Evolutionary conservation across 2,797 vertebrate genomes (phyloP).

Genomic region (Tinamus major): DNA sequence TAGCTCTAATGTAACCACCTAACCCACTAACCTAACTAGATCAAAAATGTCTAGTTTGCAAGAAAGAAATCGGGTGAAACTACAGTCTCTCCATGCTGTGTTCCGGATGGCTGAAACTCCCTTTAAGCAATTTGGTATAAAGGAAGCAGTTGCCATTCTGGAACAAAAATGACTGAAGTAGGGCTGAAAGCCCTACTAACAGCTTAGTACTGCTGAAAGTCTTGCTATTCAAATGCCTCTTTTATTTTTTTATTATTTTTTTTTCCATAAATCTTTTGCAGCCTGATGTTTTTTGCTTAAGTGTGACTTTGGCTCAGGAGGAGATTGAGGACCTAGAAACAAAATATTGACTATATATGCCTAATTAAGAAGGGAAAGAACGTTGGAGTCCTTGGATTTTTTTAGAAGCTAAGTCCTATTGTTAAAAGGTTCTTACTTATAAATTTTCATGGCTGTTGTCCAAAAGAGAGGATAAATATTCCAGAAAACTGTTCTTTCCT

Average conservation of each 20-base stretch:
- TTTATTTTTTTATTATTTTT: background rate
- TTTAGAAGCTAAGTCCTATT: background rate
- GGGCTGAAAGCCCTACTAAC: background rate
- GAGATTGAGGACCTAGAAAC: background rate
- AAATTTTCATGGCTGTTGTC: background rate
- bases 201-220: background rate
- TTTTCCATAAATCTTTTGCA: background rate
- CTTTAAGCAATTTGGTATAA: background rate
- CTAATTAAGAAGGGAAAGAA: background rate
- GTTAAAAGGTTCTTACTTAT: background rate
- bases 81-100: background rate
- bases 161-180: background rate
- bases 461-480: background rate
- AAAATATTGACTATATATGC: background rate
- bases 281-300: background rate
- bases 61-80: constrained; percentile 22
- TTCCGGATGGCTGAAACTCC: constrained; percentile 1
- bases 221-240: background rate
- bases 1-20: background rate
- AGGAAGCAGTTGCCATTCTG: background rate
- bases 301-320: background rate
- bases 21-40: background rate
- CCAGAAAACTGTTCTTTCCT: background rate
- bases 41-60: background rate
- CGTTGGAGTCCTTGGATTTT: background rate